Evolutionary conservation across 2,797 vertebrate genomes (phyloP), one percentile per base, ranked within the genome.

Genomic region (Tenualosa thibaudeaui): DNA sequence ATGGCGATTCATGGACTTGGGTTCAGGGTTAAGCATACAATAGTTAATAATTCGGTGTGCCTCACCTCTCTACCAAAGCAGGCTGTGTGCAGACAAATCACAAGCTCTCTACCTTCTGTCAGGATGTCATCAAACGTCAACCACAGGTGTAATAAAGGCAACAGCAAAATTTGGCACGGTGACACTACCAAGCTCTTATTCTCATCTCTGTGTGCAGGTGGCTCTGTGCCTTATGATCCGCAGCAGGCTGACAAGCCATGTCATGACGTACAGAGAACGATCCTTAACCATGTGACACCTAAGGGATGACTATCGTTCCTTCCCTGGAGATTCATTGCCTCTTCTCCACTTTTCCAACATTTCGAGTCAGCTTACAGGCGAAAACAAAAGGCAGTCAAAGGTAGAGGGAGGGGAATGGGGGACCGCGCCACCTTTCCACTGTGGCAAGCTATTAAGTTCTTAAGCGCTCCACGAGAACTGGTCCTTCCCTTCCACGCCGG

Each of bases 401-500:
- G 54, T 0, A 5, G 12, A 31, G 24, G 1, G 10, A 68, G 62
- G 8, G 13, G 31, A 17, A 5, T 1, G 40, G 40, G 71, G 71
- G 19, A 46, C 15, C 5, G 4, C 40, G 1, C 5, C 71, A 43
- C 58, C 43, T 68, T 54, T 56, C 82, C 65, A 84, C 92, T 87
- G 87, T 91, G 89, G 89, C 37, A 85, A 89, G 90, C 92, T 94
- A 95, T 95, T 94, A 94, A 92, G 92, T 92, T 93, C 90, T 91
- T 92, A 93, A 94, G 94, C 88, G 90, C 91, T 92, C 94, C 92
- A 94, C 91, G 93, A 93, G 94, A 94, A 90, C 17, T 95, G 93
- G 93, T 93, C 91, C 89, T 90, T 84, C 89, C 86, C 71, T n/a
- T 17, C 8, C 15, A 22, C 40, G 9, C 71, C 7, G 6, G 13